Evolutionary conservation across 1,140 invertebrate species (phyloP), one percentile per base, ranked within the genome.

Genomic region (Hirudo medicinalis): DNA sequence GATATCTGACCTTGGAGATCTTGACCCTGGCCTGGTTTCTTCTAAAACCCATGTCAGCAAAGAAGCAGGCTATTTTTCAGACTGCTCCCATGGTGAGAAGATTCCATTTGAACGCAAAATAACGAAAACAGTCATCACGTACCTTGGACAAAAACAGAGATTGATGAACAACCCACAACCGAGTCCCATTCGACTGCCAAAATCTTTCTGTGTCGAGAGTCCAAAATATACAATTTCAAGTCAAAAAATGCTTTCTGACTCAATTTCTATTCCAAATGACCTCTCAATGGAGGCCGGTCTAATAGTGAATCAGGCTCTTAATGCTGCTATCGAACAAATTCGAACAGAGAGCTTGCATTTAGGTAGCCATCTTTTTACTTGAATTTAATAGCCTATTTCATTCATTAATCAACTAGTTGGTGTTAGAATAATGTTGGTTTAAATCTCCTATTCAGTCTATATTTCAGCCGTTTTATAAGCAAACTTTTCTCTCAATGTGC

Each of bases 61-160:
- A n/a, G 57, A 63, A 63, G 29, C 57, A 22, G 57, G 57, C 22
- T 63, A 63, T 63, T 63, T 63, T 63, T 63, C 57, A 63, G 57
- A 63, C 29, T 63, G 22, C 13, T 25, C 57, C 11, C 57, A 63
- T 63, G 57, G 57, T 2, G 57, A 63, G 29, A 63, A 63, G 57
- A 63, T 63, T 25, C 57, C 57, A 19, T 63, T 63, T n/a, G 22
- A 63, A 25, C 25, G 55, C 22, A 70, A 67, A 49, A 60, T 71
- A 22, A 70, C 68, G 0, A 71, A 53, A 40, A 73, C 69, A 5
- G 60, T 40, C 32, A 63, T 73, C 43, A 60, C 29, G 2, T 32
- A 27, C 22, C 17, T 57, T 19, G 54, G 25, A 19, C 19, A 40
- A 54, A 57, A 36, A 49, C 13, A 40, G 19, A 57, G 6, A 60